phyloP scores from a whole-genome alignment of 2,888 invertebrate genomes.

The Lycia hirtaria region DNA sequence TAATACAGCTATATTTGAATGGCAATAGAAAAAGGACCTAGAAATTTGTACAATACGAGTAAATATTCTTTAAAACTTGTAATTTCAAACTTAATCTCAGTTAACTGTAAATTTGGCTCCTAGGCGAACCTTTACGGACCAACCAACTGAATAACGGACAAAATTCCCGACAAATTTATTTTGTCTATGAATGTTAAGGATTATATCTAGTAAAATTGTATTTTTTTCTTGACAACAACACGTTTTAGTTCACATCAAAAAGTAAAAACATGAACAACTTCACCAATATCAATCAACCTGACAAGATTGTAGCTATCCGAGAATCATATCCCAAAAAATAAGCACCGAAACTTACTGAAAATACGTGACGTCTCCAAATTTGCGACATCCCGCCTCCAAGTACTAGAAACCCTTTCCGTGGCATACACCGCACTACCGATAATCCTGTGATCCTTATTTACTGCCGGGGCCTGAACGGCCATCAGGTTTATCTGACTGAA shows the following conservation, averaged over 20 bases:
- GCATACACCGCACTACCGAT: slow-evolving; percentile 69
- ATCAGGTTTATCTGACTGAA: slow-evolving; percentile 49
- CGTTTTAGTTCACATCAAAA: not conserved
- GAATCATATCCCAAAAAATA: not conserved
- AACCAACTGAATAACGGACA: too few relatives aligned
- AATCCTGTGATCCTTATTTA: slow-evolving; percentile 79
- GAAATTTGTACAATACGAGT: too few relatives aligned
- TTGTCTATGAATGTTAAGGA: too few relatives aligned
- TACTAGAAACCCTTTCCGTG: slow-evolving; percentile 57
- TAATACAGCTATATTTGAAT: too few relatives aligned
- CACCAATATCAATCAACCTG: not conserved
- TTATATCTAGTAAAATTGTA: too few relatives aligned
- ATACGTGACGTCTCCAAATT: slow-evolving; percentile 16
- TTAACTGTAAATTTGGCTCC: too few relatives aligned
- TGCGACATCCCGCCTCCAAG: slow-evolving; percentile 30
- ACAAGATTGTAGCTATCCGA: not conserved
- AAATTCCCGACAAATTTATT: too few relatives aligned
- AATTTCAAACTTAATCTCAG: too few relatives aligned
- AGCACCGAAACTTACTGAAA: slow-evolving; percentile 3
- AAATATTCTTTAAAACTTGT: too few relatives aligned
- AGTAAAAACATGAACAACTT: not conserved
- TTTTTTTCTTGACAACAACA: not conserved
- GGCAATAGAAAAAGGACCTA: too few relatives aligned
- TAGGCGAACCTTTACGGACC: too few relatives aligned
- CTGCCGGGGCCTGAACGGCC: slow-evolving; percentile 59